Percentiles rank a stretch among this genome's conserved stretches.
Evolutionary conservation across 2,888 invertebrate genomes (phyloP).

Genomic region (Cistogaster globosa): DNA sequence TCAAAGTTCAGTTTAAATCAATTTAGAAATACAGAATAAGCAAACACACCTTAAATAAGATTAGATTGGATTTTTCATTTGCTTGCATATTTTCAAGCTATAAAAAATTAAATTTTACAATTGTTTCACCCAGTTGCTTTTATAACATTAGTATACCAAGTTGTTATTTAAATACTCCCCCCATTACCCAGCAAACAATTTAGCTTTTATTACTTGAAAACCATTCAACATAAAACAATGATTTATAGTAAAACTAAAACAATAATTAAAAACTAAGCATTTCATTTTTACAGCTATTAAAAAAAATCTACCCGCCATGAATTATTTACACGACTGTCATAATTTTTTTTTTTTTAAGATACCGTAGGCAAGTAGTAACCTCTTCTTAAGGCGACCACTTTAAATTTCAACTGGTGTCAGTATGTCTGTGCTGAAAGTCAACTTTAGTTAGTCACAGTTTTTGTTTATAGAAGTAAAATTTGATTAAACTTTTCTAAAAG

Average conservation of each 20-base stretch:
- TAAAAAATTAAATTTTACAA: too few relatives aligned
- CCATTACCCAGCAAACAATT: constrained; percentile 14
- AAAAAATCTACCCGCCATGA: constrained; percentile 57
- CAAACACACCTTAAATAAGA: background rate
- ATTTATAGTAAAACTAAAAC: constrained; percentile 65
- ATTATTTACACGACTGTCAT: constrained; percentile 32
- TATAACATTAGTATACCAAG: too few relatives aligned
- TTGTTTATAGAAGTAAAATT: background rate
- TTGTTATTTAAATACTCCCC: background rate
- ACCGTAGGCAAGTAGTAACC: constrained; percentile 51
- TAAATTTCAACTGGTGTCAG: constrained; percentile 53
- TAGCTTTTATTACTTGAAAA: background rate
- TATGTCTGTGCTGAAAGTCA: constrained; percentile 48
- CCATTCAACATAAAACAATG: constrained; percentile 13
- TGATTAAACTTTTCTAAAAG: background rate
- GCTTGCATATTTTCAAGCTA: too few relatives aligned
- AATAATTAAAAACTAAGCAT: constrained; percentile 57
- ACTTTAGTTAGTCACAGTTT: constrained; percentile 45
- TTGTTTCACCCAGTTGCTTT: too few relatives aligned
- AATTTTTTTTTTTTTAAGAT: background rate
- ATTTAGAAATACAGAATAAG: background rate
- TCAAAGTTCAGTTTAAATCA: too few relatives aligned
- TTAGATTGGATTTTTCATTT: background rate
- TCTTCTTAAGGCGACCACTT: constrained; percentile 21
- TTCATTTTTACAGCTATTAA: constrained; percentile 58